phyloP scores from a whole-genome alignment of 2,888 invertebrate genomes.

The Gisinianus flammeolus region DNA sequence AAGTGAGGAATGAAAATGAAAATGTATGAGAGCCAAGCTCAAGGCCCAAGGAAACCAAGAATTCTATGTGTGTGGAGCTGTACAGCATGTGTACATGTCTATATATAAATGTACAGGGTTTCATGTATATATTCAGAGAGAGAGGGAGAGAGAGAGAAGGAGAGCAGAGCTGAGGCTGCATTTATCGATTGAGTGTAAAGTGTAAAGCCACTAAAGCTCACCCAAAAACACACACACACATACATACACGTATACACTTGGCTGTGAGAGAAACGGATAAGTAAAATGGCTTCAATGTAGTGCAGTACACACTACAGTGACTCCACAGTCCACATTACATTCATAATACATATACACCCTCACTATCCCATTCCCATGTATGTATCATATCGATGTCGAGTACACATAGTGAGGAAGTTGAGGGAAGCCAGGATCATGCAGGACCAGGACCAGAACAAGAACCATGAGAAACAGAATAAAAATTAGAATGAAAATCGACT shows the following conservation, averaged over 20 bases:
- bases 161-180: constrained; percentile 6
- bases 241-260: too few relatives aligned
- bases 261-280: constrained; percentile 5
- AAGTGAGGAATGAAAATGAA: neutral
- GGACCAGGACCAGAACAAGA: too few relatives aligned
- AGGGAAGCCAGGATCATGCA: too few relatives aligned
- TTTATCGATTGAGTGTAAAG: constrained; percentile 2
- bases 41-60: neutral
- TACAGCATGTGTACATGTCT: too few relatives aligned
- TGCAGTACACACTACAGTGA: neutral
- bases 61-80: too few relatives aligned
- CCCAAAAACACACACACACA: neutral
- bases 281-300: constrained; percentile 6
- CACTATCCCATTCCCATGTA: neutral
- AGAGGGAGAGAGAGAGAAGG: neutral
- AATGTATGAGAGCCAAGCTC: constrained; percentile 1
- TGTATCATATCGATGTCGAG: too few relatives aligned
- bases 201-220: neutral
- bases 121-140: too few relatives aligned
- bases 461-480: too few relatives aligned
- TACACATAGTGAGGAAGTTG: too few relatives aligned
- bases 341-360: neutral
- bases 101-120: too few relatives aligned
- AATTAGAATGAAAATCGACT: too few relatives aligned
- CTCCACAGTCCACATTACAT: neutral